A percentile compares a stretch with the other conserved stretches of the same genome.
Conservation (phyloP, 2,113 vertebrate species). For the Lepidothrix coronata region DNA sequence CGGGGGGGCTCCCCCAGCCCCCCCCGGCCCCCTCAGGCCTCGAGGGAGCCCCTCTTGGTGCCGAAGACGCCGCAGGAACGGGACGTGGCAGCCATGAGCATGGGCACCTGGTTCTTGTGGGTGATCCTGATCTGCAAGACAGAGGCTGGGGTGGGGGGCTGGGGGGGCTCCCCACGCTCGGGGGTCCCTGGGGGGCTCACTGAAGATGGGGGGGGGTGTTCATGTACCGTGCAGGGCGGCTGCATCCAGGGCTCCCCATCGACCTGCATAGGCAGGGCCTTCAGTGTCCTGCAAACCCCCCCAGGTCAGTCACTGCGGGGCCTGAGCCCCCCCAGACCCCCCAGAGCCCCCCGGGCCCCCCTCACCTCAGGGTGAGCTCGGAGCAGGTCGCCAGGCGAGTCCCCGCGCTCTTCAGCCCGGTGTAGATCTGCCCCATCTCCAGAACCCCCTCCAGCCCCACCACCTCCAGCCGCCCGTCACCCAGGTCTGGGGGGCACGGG, state of each 20-base stretch:
- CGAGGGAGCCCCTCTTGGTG: slow-evolving; percentile 55
- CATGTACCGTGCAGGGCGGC: slow-evolving; percentile 87
- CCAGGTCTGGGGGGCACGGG: slow-evolving; percentile 75
- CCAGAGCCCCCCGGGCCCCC: not conserved
- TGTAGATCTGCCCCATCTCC: slow-evolving; percentile 95
- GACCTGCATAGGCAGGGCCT: slow-evolving; percentile 92
- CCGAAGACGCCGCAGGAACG: slow-evolving; percentile 85
- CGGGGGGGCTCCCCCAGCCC: too few species aligned
- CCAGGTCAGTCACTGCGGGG: not conserved
- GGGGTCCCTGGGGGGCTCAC: not conserved
- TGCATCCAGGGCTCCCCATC: slow-evolving; percentile 97
- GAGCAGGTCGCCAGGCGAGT: slow-evolving; percentile 88
- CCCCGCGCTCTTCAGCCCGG: slow-evolving; percentile 87
- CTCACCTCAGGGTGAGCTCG: slow-evolving; percentile 87
- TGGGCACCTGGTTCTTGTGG: slow-evolving; percentile 90
- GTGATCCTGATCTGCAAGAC: slow-evolving; percentile 87
- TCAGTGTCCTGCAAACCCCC: slow-evolving; percentile 77
- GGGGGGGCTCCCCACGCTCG: not conserved
- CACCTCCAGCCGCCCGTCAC: slow-evolving; percentile 87
- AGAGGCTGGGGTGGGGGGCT: not conserved
- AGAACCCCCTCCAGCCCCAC: slow-evolving; percentile 90
- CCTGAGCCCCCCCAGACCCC: not conserved
- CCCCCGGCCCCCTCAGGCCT: not conserved
- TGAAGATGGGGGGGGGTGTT: not conserved
- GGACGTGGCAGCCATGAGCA: slow-evolving; percentile 84